A percentile compares a stretch with the other conserved stretches of the same genome.
phyloP scores from a whole-genome alignment of 2,888 invertebrate genomes.

The Ptychoptera contaminata region DNA sequence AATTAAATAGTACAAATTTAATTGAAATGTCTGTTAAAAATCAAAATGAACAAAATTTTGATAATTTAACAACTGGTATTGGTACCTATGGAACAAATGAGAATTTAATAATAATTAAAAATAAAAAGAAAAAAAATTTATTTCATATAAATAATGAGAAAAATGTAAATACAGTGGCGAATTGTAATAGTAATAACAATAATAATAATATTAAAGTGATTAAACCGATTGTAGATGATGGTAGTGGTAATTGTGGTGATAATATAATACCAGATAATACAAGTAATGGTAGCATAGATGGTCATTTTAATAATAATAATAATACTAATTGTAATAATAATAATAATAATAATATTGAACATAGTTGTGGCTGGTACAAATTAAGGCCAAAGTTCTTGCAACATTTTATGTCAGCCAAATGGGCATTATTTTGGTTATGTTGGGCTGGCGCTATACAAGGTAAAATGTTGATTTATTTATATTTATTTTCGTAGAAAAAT shows the following conservation, averaged over 20 bases:
- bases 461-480: too few species aligned
- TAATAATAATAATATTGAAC: conserved; percentile 6
- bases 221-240: not conserved
- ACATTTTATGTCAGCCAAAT: conserved; percentile 54
- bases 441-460: conserved; percentile 69
- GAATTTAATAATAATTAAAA: too few species aligned
- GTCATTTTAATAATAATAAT: too few species aligned
- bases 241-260: not conserved
- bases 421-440: conserved; percentile 68
- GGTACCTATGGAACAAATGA: too few species aligned
- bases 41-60: too few species aligned
- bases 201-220: not conserved
- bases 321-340: too few species aligned
- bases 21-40: too few species aligned
- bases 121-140: conserved; percentile 1
- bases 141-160: not conserved
- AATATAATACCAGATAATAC: conserved; percentile 6
- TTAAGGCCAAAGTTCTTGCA: conserved; percentile 49
- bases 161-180: not conserved
- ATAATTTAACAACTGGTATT: too few species aligned
- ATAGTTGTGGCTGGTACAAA: conserved; percentile 48
- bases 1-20: not conserved
- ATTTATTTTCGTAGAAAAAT: too few species aligned
- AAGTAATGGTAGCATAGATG: conserved; percentile 2
- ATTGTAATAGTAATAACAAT: not conserved